Base-by-base conservation (phyloP, 2,113 vertebrate genomes). In the Ciconia stormi region DNA sequence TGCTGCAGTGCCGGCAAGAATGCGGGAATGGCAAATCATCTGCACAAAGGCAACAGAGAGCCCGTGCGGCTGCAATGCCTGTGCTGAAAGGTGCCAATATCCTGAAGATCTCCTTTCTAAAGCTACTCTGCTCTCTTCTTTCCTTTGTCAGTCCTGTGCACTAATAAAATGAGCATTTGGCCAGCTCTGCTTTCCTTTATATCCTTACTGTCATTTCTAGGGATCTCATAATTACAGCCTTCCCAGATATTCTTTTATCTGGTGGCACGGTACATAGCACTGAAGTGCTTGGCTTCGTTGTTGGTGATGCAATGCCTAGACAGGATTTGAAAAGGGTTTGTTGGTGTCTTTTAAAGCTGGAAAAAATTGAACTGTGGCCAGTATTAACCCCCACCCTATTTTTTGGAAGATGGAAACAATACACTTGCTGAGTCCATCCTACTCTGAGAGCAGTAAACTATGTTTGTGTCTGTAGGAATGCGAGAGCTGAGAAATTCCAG, bases 1-100 rank as follows among this genome's bases (percentile, higher is more conserved):
- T 29, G 96, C 95, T 70, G 91, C 93, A 86, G 94, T 17, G 92
- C 92, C 67, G 55, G 80, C 92, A 94, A 95, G 96, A 96, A 96
- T 73, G 96, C 63, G 1, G 93, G 69, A 62, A 74, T 4, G 87
- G 97, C 96, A 88, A 52, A 89, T 80, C 19, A 10, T 44, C 61
- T 23, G 81, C 82, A 71, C 82, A 92, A 93, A 94, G 83, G 85
- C 94, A 74, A 27, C 16, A 59, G 38, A 47, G 82, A 83, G 50
- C 78, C 84, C 3, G 2, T 3, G 40, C 16, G 26, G 58, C 95
- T 29, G 36, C 10, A 3, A 2, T 62, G 97, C 66, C 61, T 47
- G 36, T 7, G 47, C 93, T 36, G 62, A 69, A 83, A 91, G 93
- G 80, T 85, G 53, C 52, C 86, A 21, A 16, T 18, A 36, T 73